Conservation (phyloP, 2,797 vertebrate genomes). For the Sebastes baramenuke region DNA sequence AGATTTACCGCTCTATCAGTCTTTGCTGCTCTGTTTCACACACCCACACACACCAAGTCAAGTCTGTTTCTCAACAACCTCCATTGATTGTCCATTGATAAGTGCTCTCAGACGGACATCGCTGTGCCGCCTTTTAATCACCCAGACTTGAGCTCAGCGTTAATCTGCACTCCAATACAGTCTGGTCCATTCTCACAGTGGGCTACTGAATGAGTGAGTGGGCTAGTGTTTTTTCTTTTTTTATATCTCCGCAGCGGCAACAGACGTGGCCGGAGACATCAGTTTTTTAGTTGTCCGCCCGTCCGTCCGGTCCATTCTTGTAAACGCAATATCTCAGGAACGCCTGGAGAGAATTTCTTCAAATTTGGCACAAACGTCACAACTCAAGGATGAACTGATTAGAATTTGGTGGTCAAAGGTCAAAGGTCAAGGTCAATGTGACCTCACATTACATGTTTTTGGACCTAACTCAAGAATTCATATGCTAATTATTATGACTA, state of each 20-base stretch:
- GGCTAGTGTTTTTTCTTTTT: background rate
- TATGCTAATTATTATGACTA: too few species aligned
- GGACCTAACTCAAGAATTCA: too few species aligned
- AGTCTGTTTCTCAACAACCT: slow-evolving; percentile 1
- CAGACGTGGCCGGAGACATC: too few species aligned
- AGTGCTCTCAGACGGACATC: slow-evolving; percentile 21
- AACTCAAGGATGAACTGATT: too few species aligned
- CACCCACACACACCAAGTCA: background rate
- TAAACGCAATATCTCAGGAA: too few species aligned
- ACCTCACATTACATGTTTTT: background rate
- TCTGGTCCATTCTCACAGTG: background rate
- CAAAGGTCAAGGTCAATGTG: too few species aligned
- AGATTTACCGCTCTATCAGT: slow-evolving; percentile 22
- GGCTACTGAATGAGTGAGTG: background rate
- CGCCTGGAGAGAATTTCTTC: too few species aligned
- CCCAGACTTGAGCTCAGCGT: slow-evolving; percentile 24
- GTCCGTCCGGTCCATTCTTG: too few species aligned
- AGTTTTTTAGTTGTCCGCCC: too few species aligned
- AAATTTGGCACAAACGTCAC: too few species aligned
- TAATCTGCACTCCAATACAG: slow-evolving; percentile 7
- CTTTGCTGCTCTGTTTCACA: background rate
- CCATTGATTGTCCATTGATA: slow-evolving; percentile 21
- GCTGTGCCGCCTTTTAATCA: slow-evolving; percentile 36
- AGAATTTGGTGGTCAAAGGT: too few species aligned
- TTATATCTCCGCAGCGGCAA: too few species aligned